phyloP scores from a whole-genome alignment of 2,113 vertebrate species.

The Semicossyphus pulcher region DNA sequence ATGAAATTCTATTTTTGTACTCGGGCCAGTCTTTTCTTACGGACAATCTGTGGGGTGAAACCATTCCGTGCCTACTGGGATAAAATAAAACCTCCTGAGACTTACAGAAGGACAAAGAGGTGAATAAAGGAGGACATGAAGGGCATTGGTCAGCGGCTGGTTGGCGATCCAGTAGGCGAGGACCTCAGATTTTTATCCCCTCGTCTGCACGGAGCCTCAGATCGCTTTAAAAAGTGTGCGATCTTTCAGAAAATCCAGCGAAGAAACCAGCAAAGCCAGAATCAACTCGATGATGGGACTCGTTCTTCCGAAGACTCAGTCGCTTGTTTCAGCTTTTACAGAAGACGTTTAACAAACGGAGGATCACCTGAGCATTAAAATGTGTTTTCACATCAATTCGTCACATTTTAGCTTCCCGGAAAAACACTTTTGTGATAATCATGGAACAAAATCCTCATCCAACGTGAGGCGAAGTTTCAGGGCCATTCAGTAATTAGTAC shows the following conservation, averaged over 20 bases:
- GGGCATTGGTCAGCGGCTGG: conserved; percentile 52
- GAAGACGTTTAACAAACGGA: not conserved
- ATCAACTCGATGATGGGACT: conserved; percentile 27
- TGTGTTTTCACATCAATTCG: conserved; percentile 1
- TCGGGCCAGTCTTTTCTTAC: conserved; percentile 80
- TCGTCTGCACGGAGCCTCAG: conserved; percentile 11
- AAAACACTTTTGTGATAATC: conserved; percentile 46
- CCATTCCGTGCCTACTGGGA: conserved; percentile 82
- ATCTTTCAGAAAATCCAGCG: not conserved
- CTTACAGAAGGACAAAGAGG: conserved; percentile 29
- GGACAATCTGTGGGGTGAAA: conserved; percentile 74
- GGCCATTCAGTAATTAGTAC: conserved; percentile 53
- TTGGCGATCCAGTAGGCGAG: conserved; percentile 22
- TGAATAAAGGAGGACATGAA: conserved; percentile 58
- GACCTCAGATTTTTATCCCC: conserved; percentile 17
- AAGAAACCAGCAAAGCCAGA: conserved; percentile 53
- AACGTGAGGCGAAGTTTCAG: conserved; percentile 47
- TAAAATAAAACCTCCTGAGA: conserved; percentile 56
- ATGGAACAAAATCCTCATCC: conserved; percentile 36
- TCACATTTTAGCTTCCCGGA: not conserved
- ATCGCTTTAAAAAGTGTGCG: not conserved
- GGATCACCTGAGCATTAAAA: conserved; percentile 4
- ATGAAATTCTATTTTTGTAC: conserved; percentile 85
- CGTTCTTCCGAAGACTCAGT: conserved; percentile 49
- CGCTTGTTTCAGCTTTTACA: not conserved